Base-by-base conservation (phyloP, 1,140 invertebrate species). In the Pogonognathellus flavescens region DNA sequence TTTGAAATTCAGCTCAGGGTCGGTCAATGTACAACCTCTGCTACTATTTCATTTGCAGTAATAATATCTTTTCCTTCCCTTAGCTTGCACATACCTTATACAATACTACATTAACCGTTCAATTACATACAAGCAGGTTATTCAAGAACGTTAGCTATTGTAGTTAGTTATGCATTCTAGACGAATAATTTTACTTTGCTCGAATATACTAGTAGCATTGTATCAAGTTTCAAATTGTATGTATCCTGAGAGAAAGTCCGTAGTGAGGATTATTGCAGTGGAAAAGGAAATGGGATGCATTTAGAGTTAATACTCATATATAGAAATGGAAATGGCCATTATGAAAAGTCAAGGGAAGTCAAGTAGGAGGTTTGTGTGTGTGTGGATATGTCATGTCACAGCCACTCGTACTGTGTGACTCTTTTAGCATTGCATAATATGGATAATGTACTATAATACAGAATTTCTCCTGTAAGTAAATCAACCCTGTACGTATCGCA, bases 321-420 rank as follows among this genome's bases (percentile, higher is more conserved):
- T 57, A n/a, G 53, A 3, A n/a, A n/a, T 57, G 10, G 11, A 14
- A 57, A 41, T 57, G 53, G 11, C 53, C 53, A n/a, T 57, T 57
- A 57, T 57, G 31, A 41, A 41, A 41, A 41, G 31, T 41, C 31
- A 41, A 41, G 31, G 31, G 31, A 41, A 41, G 31, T 41, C 31
- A 41, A 41, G 31, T n/a, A 14, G 53, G 11, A 57, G n/a, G 53
- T 57, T 13, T 57, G 53, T 57, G n/a, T 57, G 2, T 57, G 53
- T 57, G 9, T 57, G 53, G 22, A 20, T 66, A 66, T 76, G 70
- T 76, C 70, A 76, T 76, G 70, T 76, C 70, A 76, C n/a, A 76
- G 70, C 70, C 70, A 50, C 70, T n/a, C n/a, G n/a, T 50, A 76
- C 41, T 76, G 70, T 76, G 70, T 76, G 31, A 49, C 53, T 4